phyloP scores from a whole-genome alignment of 2,888 invertebrate species.

The Tachina grossa region DNA sequence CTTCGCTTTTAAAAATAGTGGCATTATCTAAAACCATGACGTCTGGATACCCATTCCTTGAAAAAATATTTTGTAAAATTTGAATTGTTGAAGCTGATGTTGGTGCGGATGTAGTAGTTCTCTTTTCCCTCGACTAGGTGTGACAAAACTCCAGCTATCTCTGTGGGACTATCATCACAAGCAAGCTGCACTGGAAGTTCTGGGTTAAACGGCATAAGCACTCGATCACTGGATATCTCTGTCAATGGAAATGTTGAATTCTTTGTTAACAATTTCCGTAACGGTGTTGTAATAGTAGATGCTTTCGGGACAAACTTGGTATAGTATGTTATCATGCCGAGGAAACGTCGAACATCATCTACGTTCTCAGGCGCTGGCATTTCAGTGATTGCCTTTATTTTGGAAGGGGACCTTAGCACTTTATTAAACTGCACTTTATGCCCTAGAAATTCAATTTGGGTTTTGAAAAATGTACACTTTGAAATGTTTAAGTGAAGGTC shows the following conservation, averaged over 20 bases:
- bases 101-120: neutral
- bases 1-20: neutral
- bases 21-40: neutral
- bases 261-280: neutral
- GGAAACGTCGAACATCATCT: constrained; percentile 54
- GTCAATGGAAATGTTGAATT: neutral
- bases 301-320: neutral
- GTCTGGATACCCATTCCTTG: neutral
- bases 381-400: constrained; percentile 34
- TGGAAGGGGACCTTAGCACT: constrained; percentile 16
- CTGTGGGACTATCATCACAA: constrained; percentile 35
- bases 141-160: constrained; percentile 10
- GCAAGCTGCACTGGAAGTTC: neutral
- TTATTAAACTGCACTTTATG: constrained; percentile 48
- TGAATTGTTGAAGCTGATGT: neutral
- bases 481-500: constrained; percentile 57
- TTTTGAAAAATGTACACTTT: constrained; percentile 50
- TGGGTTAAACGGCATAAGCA: constrained; percentile 13
- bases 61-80: neutral
- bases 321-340: constrained; percentile 56
- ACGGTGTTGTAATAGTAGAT: neutral
- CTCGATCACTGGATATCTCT: constrained; percentile 28
- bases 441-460: constrained; percentile 55
- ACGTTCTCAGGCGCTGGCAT: constrained; percentile 50
- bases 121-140: constrained; percentile 7